Percentiles rank a stretch among this genome's conserved stretches.
phyloP scores from a whole-genome alignment of 2,888 invertebrate genomes.

The Eristalis tenax region DNA sequence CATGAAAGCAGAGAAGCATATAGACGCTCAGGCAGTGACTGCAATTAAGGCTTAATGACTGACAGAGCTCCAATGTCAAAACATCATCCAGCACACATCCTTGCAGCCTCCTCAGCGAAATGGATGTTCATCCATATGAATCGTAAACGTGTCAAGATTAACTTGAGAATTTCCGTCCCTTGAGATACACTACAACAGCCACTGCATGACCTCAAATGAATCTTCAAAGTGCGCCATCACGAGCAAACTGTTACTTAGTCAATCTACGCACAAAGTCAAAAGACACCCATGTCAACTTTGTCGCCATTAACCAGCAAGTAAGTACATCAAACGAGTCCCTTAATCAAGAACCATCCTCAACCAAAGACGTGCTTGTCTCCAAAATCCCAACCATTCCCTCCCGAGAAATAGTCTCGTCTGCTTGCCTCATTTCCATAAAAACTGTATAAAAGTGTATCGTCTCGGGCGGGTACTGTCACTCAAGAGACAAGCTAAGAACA shows the following conservation, averaged over 20 bases:
- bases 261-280: background rate
- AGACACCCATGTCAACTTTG: background rate
- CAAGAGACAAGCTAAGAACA: constrained; percentile 55
- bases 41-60: no score
- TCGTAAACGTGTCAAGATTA: background rate
- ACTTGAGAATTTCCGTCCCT: background rate
- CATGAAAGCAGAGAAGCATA: no score
- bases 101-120: background rate
- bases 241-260: background rate
- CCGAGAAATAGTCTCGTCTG: background rate
- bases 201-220: background rate
- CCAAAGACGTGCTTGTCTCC: background rate
- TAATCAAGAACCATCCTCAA: background rate
- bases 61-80: background rate
- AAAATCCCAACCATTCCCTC: background rate
- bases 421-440: constrained; percentile 48
- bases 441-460: constrained; percentile 14
- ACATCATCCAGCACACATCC: background rate
- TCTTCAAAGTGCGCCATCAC: background rate
- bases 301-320: background rate
- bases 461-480: constrained; percentile 42
- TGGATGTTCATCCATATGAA: background rate
- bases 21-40: no score
- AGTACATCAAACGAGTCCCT: background rate
- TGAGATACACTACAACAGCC: background rate